phyloP scores from a whole-genome alignment of 2,888 invertebrate species.

The Barypeithes pellucidus region DNA sequence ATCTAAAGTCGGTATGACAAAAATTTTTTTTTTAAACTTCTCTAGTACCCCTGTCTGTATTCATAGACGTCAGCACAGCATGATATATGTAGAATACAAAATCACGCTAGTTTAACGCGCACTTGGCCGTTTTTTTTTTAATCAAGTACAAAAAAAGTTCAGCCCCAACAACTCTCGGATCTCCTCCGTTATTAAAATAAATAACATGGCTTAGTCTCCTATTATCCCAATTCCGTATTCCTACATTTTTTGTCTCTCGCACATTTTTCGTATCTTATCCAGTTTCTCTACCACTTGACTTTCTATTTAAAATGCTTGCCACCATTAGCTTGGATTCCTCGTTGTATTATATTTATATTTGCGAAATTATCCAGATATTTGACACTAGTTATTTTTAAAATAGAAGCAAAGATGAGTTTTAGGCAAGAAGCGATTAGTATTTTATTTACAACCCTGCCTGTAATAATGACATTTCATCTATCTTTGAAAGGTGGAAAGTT shows the following conservation, averaged over 20 bases:
- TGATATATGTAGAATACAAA: no score
- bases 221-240: constrained; percentile 24
- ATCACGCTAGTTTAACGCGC: no score
- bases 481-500: no score
- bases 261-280: neutral
- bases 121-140: neutral
- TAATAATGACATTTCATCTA: no score
- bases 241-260: constrained; percentile 15
- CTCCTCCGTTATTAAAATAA: constrained; percentile 30
- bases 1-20: no score
- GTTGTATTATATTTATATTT: neutral
- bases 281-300: constrained; percentile 1
- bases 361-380: neutral
- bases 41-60: no score
- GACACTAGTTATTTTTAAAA: no score
- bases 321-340: neutral
- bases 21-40: no score
- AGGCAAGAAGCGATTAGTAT: no score
- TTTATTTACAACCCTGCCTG: no score
- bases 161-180: constrained; percentile 21
- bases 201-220: constrained; percentile 31
- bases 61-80: no score
- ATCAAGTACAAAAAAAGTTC: constrained; percentile 23
- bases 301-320: constrained; percentile 1
- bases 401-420: no score